phyloP scores from a whole-genome alignment of 2,888 invertebrate species.

The Orchesella flavescens region DNA sequence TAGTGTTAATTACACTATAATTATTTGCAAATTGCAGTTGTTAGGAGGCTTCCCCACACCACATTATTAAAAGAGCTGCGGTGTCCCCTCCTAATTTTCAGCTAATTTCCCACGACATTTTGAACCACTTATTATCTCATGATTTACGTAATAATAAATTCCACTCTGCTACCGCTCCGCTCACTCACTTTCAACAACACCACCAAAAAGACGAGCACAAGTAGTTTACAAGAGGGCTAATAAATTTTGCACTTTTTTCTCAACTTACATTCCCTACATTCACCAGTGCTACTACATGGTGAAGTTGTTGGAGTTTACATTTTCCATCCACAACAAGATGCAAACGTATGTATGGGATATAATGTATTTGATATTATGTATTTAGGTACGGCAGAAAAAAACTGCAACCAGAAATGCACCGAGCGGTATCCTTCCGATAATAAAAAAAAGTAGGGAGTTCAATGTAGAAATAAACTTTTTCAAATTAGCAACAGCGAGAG shows the following conservation, averaged over 20 bases:
- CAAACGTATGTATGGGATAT: not conserved
- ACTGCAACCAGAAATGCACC: slow-evolving; percentile 30
- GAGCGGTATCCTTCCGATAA: not conserved
- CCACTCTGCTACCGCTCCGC: slow-evolving; percentile 43
- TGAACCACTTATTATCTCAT: slow-evolving; percentile 61
- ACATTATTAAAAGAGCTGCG: not conserved
- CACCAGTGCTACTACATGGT: not conserved
- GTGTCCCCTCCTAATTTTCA: slow-evolving; percentile 50
- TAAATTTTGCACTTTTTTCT: slow-evolving; percentile 48
- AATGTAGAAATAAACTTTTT: slow-evolving; percentile 22
- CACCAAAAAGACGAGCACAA: slow-evolving; percentile 8
- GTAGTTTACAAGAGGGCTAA: slow-evolving; percentile 48
- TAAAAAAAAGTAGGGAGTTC: slow-evolving; percentile 16
- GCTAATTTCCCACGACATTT: slow-evolving; percentile 64
- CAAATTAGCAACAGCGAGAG: slow-evolving; percentile 6
- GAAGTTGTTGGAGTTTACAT: not conserved
- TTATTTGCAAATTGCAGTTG: too few species aligned
- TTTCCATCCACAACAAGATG: slow-evolving; percentile 14
- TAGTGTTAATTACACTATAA: too few species aligned
- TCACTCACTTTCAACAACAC: slow-evolving; percentile 48
- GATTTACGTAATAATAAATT: slow-evolving; percentile 63
- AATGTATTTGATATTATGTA: not conserved
- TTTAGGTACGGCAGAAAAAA: not conserved
- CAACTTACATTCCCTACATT: not conserved
- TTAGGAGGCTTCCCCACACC: too few species aligned